Percentiles rank a stretch among this genome's conserved stretches.
phyloP scores from a whole-genome alignment of 2,888 invertebrate genomes.

The Drosophila cognata region DNA sequence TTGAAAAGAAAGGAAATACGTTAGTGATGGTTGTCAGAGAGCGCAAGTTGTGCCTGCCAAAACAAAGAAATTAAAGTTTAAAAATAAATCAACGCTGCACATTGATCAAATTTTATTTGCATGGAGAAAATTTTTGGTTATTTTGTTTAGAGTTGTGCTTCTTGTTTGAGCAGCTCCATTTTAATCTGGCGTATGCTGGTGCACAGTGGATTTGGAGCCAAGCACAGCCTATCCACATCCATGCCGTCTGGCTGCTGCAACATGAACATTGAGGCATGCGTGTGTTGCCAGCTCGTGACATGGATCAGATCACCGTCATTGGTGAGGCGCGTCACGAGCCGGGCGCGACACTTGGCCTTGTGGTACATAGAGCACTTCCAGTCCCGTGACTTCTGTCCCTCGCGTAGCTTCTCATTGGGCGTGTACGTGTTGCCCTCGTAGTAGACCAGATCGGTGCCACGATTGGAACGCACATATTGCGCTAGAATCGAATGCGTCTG shows the following conservation, averaged over 20 bases:
- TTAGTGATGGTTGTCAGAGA: slow-evolving; percentile 16
- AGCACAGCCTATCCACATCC: slow-evolving; percentile 32
- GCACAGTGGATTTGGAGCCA: slow-evolving; percentile 58
- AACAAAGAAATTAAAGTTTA: slow-evolving; percentile 15
- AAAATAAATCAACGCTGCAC: not conserved
- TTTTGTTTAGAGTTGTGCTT: not conserved
- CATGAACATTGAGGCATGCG: slow-evolving; percentile 79
- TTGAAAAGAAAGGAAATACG: slow-evolving; percentile 11
- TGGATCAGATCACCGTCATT: slow-evolving; percentile 72
- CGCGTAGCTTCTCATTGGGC: slow-evolving; percentile 83
- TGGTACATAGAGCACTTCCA: slow-evolving; percentile 85
- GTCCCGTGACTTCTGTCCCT: slow-evolving; percentile 81
- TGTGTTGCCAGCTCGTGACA: slow-evolving; percentile 75
- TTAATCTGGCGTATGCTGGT: slow-evolving; percentile 28
- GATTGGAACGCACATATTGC: slow-evolving; percentile 68
- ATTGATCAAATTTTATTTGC: slow-evolving; percentile 29
- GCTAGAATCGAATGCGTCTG: slow-evolving; percentile 28
- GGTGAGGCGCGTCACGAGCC: slow-evolving; percentile 79
- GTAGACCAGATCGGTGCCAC: slow-evolving; percentile 81
- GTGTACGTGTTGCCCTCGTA: slow-evolving; percentile 83
- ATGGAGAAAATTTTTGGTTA: slow-evolving; percentile 1
- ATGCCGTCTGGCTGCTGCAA: slow-evolving; percentile 19
- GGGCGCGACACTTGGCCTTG: slow-evolving; percentile 83
- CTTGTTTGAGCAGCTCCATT: slow-evolving; percentile 21
- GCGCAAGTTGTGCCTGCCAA: slow-evolving; percentile 2